Evolutionary conservation across 2,888 invertebrate species (phyloP).

Genomic region (Ichneumoninae sp.): DNA sequence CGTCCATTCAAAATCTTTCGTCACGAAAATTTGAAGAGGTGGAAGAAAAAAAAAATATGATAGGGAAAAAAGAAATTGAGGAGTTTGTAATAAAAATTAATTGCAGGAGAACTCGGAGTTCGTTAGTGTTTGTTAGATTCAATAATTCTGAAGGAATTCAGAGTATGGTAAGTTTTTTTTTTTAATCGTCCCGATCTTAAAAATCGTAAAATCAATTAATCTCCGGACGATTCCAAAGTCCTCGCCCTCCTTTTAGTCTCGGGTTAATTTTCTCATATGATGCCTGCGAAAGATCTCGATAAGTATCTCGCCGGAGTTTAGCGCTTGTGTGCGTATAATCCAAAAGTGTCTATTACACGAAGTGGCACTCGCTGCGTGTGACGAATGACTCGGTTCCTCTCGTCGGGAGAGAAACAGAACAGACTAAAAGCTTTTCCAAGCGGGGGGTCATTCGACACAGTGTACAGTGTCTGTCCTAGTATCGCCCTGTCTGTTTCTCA

Average conservation of each 20-base stretch:
- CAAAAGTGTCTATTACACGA: constrained; percentile 57
- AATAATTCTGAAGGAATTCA: too few relatives aligned
- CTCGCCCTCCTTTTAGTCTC: neutral
- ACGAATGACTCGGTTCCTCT: constrained; percentile 64
- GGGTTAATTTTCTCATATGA: neutral
- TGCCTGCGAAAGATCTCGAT: constrained; percentile 3
- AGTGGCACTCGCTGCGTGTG: constrained; percentile 56
- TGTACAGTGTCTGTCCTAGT: constrained; percentile 66
- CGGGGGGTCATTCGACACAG: constrained; percentile 73
- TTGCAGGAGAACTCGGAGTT: too few relatives aligned
- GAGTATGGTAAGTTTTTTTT: too few relatives aligned
- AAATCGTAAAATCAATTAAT: neutral
- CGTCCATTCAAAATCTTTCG: neutral
- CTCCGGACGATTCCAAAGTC: neutral
- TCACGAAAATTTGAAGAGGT: neutral
- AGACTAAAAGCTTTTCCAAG: constrained; percentile 78
- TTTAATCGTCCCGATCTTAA: neutral
- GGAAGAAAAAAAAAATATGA: neutral
- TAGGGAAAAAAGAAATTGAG: neutral
- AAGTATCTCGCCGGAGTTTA: constrained; percentile 14
- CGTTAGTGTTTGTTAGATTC: too few relatives aligned
- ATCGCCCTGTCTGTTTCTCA: constrained; percentile 73
- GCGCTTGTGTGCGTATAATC: constrained; percentile 37
- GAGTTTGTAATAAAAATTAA: neutral
- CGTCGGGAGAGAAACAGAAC: constrained; percentile 57